A percentile compares a stretch with the other conserved stretches of the same genome.
These are phyloP conservation scores for Chromis chromis DNA, from an alignment of 2,797 vertebrate genomes.

Conservation along the genomic window DNA sequence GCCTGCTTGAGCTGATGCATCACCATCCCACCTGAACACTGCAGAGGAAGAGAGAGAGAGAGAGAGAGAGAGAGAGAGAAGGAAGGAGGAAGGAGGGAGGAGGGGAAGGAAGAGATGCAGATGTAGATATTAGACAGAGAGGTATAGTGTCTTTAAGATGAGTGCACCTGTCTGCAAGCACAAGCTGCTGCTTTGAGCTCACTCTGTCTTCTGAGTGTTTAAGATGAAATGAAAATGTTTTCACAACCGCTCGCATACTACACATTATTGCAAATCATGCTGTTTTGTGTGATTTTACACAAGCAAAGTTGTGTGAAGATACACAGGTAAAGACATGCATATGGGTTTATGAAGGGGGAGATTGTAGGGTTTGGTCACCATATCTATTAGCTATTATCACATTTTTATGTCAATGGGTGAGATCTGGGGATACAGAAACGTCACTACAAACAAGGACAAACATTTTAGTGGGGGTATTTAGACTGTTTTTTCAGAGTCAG, in stretches of 20 bases:
- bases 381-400: neutral
- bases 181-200: slow-evolving; percentile 45
- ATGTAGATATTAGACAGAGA: slow-evolving; percentile 53
- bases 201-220: neutral
- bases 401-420: neutral
- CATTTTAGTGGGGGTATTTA: neutral
- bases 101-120: slow-evolving; percentile 28
- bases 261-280: neutral
- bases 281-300: slow-evolving; percentile 6
- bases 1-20: slow-evolving; percentile 62
- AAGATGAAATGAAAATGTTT: slow-evolving; percentile 17
- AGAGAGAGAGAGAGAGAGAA: neutral
- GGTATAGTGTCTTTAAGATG: slow-evolving; percentile 55
- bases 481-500: neutral
- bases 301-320: neutral
- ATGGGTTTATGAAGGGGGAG: neutral
- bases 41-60: slow-evolving; percentile 35
- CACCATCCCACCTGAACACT: slow-evolving; percentile 71
- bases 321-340: neutral
- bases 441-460: too few relatives aligned
- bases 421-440: too few relatives aligned
- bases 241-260: neutral
- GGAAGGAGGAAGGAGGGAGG: neutral
- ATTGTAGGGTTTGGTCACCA: neutral
- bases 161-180: slow-evolving; percentile 61